Conservation (phyloP, 2,113 vertebrate genomes). For the Xyrauchen texanus region DNA sequence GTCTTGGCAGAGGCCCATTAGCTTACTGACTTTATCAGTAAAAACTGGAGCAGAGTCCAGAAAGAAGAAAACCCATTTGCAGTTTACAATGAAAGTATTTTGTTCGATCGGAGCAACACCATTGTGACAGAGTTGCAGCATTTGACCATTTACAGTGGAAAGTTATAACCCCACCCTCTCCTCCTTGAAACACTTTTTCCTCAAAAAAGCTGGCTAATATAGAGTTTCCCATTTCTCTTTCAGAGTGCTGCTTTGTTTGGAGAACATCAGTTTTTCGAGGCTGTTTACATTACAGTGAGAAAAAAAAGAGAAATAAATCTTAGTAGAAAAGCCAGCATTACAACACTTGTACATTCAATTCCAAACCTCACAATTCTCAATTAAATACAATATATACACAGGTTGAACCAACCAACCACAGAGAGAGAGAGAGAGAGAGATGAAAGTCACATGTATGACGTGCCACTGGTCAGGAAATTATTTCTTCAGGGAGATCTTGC, state of each 20-base stretch:
- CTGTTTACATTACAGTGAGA: background rate
- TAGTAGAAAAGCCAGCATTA: background rate
- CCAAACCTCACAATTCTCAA: slow-evolving; percentile 5
- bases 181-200: slow-evolving; percentile 23
- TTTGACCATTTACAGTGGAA: slow-evolving; percentile 30
- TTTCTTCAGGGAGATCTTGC: background rate
- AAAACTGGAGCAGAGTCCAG: slow-evolving; percentile 30
- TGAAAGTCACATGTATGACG: slow-evolving; percentile 9
- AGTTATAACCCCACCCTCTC: slow-evolving; percentile 17
- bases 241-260: background rate
- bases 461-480: too few relatives aligned
- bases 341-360: slow-evolving; percentile 13
- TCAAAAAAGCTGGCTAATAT: background rate
- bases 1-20: slow-evolving; percentile 25
- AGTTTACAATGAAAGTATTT: slow-evolving; percentile 34
- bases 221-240: slow-evolving; percentile 1
- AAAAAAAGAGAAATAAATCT: background rate
- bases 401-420: slow-evolving; percentile 10
- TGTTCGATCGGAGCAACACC: slow-evolving; percentile 12
- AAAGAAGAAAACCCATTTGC: slow-evolving; percentile 22
- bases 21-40: slow-evolving; percentile 38
- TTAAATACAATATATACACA: slow-evolving; percentile 41
- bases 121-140: slow-evolving; percentile 9
- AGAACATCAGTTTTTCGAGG: background rate
- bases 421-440: slow-evolving; percentile 3